Conservation (phyloP, 2,888 invertebrate genomes). For the Alviniconcha strummeri region DNA sequence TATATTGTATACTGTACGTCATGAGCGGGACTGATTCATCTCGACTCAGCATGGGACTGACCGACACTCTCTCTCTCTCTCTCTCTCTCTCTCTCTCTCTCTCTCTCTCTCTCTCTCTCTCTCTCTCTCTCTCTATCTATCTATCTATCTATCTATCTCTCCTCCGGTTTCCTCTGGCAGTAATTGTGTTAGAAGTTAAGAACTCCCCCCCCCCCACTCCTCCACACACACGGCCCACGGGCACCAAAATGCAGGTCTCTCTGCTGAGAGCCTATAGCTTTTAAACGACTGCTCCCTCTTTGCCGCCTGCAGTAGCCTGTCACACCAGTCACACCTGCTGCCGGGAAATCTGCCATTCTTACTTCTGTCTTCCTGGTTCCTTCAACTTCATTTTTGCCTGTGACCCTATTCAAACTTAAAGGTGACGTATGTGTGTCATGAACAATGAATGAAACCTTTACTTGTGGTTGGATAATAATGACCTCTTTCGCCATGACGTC, state of each 20-base stretch:
- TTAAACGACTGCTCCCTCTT: neutral
- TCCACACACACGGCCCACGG: neutral
- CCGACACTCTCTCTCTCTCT: neutral
- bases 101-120: slow-evolving; percentile 11
- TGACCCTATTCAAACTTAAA: too few species aligned
- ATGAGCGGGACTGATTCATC: too few species aligned
- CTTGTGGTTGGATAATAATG: too few species aligned
- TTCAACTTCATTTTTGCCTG: too few species aligned
- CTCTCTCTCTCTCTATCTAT: neutral
- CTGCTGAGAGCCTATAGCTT: neutral
- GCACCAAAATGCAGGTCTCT: neutral
- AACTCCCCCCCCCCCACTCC: neutral
- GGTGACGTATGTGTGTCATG: too few species aligned
- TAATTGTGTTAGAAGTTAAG: too few species aligned
- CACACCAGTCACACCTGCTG: neutral
- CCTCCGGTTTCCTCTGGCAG: neutral
- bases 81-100: slow-evolving; percentile 11
- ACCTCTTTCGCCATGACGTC: too few species aligned
- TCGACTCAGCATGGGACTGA: too few species aligned
- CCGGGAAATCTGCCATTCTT: too few species aligned
- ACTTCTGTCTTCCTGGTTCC: too few species aligned
- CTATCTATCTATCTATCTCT: neutral
- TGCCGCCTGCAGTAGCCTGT: neutral
- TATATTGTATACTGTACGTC: too few species aligned
- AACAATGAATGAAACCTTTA: too few species aligned